Conservation (phyloP, 2,888 invertebrate genomes). For the Tenodera sinensis region DNA sequence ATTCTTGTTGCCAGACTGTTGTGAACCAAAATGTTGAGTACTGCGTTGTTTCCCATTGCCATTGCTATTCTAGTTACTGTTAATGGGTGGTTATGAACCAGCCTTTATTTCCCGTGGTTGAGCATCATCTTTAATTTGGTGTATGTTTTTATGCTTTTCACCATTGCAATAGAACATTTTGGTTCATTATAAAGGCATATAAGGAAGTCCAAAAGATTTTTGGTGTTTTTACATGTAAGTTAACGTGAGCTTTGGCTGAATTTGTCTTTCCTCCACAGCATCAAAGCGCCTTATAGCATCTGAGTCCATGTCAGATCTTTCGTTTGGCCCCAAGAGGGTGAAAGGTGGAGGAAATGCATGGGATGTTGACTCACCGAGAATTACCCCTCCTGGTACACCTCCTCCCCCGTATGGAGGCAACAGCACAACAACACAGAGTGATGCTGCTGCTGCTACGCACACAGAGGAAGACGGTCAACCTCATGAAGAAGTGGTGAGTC, state of each 20-base stretch:
- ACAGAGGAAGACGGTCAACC: background rate
- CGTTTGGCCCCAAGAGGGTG: constrained; percentile 37
- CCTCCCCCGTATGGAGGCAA: constrained; percentile 70
- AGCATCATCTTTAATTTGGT: background rate
- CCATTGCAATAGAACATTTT: no score
- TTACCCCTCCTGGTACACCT: constrained; percentile 82
- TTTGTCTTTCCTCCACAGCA: constrained; percentile 35
- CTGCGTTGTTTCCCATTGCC: no score
- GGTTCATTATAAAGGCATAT: no score
- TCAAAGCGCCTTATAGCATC: constrained; percentile 52
- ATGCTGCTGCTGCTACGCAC: background rate
- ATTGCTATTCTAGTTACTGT: no score
- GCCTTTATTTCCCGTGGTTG: no score
- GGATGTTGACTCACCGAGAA: constrained; percentile 45
- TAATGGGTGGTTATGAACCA: no score
- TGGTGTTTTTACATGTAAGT: no score
- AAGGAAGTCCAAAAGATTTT: no score
- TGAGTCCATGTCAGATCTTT: constrained; percentile 59
- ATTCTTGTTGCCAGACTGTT: no score
- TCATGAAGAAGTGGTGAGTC: background rate
- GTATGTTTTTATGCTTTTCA: background rate
- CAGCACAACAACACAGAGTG: background rate
- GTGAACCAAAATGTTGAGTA: no score
- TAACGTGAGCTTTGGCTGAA: no score
- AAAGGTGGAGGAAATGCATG: constrained; percentile 42